Base-by-base conservation (phyloP, 2,888 invertebrate genomes). In the Nymphalis polychloros region DNA sequence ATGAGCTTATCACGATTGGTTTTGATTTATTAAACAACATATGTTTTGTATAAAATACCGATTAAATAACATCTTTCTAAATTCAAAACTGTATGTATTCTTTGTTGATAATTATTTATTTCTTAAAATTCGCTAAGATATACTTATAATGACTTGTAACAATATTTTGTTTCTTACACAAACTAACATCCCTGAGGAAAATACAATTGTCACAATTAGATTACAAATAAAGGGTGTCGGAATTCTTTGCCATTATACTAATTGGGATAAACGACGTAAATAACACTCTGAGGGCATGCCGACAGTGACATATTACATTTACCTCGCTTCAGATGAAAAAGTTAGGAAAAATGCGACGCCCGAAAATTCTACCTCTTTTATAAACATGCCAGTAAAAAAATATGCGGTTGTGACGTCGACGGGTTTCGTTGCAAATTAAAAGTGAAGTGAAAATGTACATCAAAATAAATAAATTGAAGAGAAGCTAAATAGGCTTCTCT, bases 201-300 rank as follows among this genome's bases (percentile, higher is more conserved):
- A 55, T 17, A 50, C 27, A 10, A 31, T 55, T 31, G 53, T 55
- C 31, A 55, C 53, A 55, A 55, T 57, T 19, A 35, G 19, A 49
- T 49, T 49, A 19, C 49, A 41, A 57, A 41, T 57, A 57, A 35
- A 27, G 41, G 57, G 57, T 57, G 57, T 57, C 57, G 35, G 35
- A 41, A n/a, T 35, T n/a, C 41, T 41, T 41, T 57, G 49, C 19
- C 19, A 35, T 41, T 41, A 19, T 31, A 35, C 57, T 57, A 57
- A 57, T 57, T 57, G 57, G 57, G 35, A 57, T 57, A 57, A 57
- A 57, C 57, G 57, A 57, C 57, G 57, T 31, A 57, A 57, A 57
- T 41, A 57, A 57, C 57, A 57, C 57, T 19, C 57, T 8, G 35
- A 57, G 35, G 57, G 57, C 41, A 19, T 19, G 19, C 17, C 19